Evolutionary conservation across 2,113 vertebrate species (phyloP), one percentile per base, ranked within the genome.

Genomic region (Micronycteris hirsuta): DNA sequence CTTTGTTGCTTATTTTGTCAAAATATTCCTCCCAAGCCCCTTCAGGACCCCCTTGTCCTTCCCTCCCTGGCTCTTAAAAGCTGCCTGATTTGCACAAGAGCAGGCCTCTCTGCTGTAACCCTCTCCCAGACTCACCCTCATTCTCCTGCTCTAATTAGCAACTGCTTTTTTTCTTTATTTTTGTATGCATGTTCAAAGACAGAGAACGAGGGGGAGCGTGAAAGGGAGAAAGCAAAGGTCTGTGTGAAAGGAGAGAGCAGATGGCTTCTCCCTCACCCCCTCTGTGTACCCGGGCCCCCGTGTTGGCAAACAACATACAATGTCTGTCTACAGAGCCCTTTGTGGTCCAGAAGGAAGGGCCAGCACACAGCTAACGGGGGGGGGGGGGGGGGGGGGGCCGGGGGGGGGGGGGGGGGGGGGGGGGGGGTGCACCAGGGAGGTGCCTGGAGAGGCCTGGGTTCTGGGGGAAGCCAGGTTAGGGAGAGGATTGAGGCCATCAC

Each of bases 131-230:
- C 91, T 95, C 95, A 22, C 86, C 61, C 87, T 52, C 93, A 93
- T 97, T 98, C 96, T 97, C 86, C 90, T 78, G 93, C 95, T 97
- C 96, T 98, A 98, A 98, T 98, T 98, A 98, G 97, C 95, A 97
- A 97, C 91, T 93, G 91, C 97, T 97, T 97, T 97, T 90, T 89
- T 91, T 96, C 86, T 86, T 92, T 56, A 81, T 86, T 87, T 96
- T 61, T 97, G 93, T 96, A 92, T 97, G 93, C 91, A 71, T 73
- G 73, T 96, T 97, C 97, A 97, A 96, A 98, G 78, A 92, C 95
- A 87, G 85, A 86, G 80, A 94, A 85, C 5, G 0, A 70, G 73
- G 47, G 63, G 47, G 76, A 80, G 91, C 71, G 19, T 86, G 92
- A 96, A 94, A 92, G 96, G 84, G 54, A 96, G 96, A 96, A 97